Base-by-base conservation (phyloP, 2,113 vertebrate species). In the Misgurnus mizolepis region DNA sequence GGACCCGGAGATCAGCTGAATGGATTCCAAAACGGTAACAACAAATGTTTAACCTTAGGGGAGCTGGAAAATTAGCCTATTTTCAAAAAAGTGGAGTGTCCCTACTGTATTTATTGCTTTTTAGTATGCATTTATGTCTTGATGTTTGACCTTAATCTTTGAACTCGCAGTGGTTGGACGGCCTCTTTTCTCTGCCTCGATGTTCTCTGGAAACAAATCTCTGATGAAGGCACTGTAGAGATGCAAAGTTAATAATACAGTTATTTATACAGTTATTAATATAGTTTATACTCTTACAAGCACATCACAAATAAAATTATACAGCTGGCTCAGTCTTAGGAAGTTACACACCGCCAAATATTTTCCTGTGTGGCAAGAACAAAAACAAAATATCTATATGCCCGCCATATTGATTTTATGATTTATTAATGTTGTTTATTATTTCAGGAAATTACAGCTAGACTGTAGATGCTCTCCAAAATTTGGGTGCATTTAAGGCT, bases 191-290 rank as follows among this genome's bases (percentile, higher is more conserved):
- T 94, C 94, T 0, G 84, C 91, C 12, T 93, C 91, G 64, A 94
- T 88, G 80, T 93, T 95, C 66, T 95, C 94, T 39, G 93, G 89
- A 64, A 95, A 95, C 72, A 94, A 81, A 34, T 83, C 89, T 86
- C 77, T 89, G 70, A 95, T 94, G 77, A 95, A 95, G 1, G 84
- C 74, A 81, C 94, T 95, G 82, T 61, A 64, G 22, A 74, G 10
- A 75, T 27, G 40, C 12, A 12, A 68, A 47, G 45, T 9, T 7
- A 47, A 47, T 7, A 9, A 47, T 6, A 47, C 2, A 10, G 10
- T 47, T 47, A 8, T 10, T 7, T 6, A 47, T 2, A 47, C 10
- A 34, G 27, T 34, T 34, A 34, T 14, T 27, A 27, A 10, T 6
- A 18, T 22, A 0, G 11, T 53, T 70, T 39, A 22, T 22, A 22